These are phyloP conservation scores for Adelges cooleyi DNA, from an alignment of 1,140 invertebrate genomes.

Conservation along the genomic window DNA sequence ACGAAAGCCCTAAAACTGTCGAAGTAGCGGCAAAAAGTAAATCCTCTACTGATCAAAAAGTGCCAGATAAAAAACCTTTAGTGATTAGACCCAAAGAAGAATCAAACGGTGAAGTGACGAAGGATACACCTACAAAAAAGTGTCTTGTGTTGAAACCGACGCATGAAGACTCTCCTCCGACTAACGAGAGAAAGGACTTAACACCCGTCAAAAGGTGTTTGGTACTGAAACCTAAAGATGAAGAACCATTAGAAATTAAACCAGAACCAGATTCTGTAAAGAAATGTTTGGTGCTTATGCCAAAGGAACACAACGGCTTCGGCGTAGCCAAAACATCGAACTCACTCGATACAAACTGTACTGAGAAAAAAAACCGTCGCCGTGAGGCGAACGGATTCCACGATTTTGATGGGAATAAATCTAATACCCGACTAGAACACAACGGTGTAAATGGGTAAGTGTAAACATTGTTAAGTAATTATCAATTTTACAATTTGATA, in stretches of 20 bases:
- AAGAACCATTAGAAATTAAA: not conserved
- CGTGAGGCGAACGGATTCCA: not conserved
- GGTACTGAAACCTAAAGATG: conserved; percentile 13
- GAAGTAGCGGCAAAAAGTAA: not conserved
- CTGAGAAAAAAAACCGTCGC: not conserved
- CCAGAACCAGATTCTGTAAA: not conserved
- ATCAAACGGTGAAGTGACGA: not conserved
- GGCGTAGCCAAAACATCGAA: not conserved
- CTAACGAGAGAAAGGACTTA: not conserved
- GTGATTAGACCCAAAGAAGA: not conserved
- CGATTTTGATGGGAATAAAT: not conserved
- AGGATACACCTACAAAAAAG: conserved; percentile 13
- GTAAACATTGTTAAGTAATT: too few relatives aligned
- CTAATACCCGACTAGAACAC: not conserved
- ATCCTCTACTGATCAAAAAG: not conserved
- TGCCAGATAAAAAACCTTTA: conserved; percentile 19
- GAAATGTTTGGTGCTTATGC: conserved; percentile 18
- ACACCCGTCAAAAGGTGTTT: conserved; percentile 4
- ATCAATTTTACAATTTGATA: too few relatives aligned
- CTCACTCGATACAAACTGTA: conserved; percentile 2
- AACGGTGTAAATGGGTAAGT: conserved; percentile 4
- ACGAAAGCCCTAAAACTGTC: not conserved
- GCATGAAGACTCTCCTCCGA: not conserved
- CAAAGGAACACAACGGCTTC: not conserved
- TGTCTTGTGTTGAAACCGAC: conserved; percentile 7